Evolutionary conservation across 2,888 invertebrate species (phyloP), one percentile per base, ranked within the genome.

Genomic region (Adelphocoris suturalis): DNA sequence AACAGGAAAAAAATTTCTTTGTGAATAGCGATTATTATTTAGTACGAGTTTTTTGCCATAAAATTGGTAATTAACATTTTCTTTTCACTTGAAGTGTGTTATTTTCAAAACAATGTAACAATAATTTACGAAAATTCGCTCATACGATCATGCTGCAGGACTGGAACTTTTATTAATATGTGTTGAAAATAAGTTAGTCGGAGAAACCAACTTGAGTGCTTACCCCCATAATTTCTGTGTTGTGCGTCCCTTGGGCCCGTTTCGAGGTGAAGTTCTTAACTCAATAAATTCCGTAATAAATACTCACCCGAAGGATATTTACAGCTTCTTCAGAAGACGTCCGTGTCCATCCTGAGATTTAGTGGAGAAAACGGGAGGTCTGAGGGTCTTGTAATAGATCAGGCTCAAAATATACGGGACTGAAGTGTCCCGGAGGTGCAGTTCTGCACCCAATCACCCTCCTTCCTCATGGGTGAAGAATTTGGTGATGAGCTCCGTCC

Each of bases 261-360:
- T 78, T 46, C 19, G 37, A 78, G 16, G 16, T 46, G 78, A 19
- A 78, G 37, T 19, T 19, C 78, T 46, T 19, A 47, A 78, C 78
- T 78, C 78, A 46, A 78, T 78, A 78, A 78, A 78, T 78, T 47
- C 46, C 0, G 78, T 46, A 78, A 78, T 78, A 78, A 78, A 78
- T 78, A 78, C 46, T 37, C n/a, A n/a, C 14, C 78, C 16, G 46
- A 14, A 78, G 19, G 46, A 19, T 78, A 78, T 47, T 78, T 78
- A 78, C 78, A 46, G 78, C 78, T 28, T 78, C 19, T 78, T 78
- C 78, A 47, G 37, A 46, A 11, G 46, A 19, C 46, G 16, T 78
- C 19, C 11, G 46, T 3, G n/a, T 16, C 78, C 28, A 47, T 47
- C 37, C 46, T 46, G 37, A 78, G 78, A 78, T 78, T 78, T 78